Conservation (phyloP, 1,140 invertebrate genomes). For the Augochlora pura region DNA sequence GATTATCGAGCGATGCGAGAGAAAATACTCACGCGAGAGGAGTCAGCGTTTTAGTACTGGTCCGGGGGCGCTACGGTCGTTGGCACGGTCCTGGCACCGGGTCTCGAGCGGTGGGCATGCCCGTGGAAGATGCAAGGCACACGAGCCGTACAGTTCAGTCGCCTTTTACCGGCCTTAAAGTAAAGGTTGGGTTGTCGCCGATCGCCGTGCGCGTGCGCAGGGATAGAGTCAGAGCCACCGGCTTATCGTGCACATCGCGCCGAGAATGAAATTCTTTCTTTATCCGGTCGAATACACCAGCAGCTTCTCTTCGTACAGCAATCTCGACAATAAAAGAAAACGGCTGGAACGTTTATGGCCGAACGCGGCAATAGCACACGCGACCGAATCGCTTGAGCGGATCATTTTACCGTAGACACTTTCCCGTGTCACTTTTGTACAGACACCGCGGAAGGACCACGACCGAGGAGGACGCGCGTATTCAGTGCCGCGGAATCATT, state of each 20-base stretch:
- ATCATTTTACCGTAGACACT: slow-evolving; percentile 2
- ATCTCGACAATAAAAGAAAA: slow-evolving; percentile 38
- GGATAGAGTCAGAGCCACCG: slow-evolving; percentile 42
- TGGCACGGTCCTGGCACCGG: slow-evolving; percentile 38
- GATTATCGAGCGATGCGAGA: slow-evolving; percentile 32
- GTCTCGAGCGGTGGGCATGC: slow-evolving; percentile 46
- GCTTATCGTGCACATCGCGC: slow-evolving; percentile 52
- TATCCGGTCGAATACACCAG: slow-evolving; percentile 36
- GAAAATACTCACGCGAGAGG: background rate
- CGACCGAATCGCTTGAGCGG: slow-evolving; percentile 36
- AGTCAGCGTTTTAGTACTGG: background rate
- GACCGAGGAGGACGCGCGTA: background rate
- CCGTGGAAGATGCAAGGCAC: slow-evolving; percentile 49
- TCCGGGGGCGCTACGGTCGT: background rate
- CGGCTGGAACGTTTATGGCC: slow-evolving; percentile 42
- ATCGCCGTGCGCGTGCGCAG: slow-evolving; percentile 45
- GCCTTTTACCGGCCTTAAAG: slow-evolving; percentile 56
- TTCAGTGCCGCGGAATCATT: slow-evolving; percentile 10
- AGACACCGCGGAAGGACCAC: background rate
- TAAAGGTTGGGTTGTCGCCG: slow-evolving; percentile 42
- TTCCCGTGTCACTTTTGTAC: slow-evolving; percentile 9
- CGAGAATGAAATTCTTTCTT: slow-evolving; percentile 65
- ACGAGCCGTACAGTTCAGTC: slow-evolving; percentile 47
- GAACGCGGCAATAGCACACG: slow-evolving; percentile 33
- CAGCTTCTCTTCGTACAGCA: slow-evolving; percentile 13